Conservation (phyloP, 1,140 invertebrate genomes). For the Bactericera cockerelli region DNA sequence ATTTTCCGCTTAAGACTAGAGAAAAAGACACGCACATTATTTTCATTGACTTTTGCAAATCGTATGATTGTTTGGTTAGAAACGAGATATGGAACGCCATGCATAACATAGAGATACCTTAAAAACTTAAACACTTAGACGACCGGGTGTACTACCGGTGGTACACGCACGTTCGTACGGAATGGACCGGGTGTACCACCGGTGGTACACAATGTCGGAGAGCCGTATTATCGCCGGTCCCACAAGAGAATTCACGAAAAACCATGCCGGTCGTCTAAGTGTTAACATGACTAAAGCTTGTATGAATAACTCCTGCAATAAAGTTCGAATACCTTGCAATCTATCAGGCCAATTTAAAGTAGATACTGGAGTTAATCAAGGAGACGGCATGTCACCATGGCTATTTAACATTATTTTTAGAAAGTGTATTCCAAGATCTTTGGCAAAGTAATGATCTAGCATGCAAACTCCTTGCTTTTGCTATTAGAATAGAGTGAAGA, state of each 20-base stretch:
- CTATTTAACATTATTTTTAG: conserved; percentile 13
- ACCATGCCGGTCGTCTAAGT: no score
- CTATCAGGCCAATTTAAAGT: background rate
- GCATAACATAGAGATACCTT: background rate
- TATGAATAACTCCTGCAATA: conserved; percentile 3
- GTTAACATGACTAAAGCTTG: background rate
- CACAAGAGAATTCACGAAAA: no score
- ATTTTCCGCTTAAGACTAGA: conserved; percentile 9
- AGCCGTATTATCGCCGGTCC: no score
- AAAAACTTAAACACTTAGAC: no score
- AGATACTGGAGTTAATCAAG: conserved; percentile 13
- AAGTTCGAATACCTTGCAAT: background rate
- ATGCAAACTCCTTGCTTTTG: background rate
- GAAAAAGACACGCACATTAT: conserved; percentile 10
- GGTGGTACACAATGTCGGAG: no score
- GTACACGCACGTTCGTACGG: no score
- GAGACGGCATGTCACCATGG: conserved; percentile 11
- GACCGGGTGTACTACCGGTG: no score
- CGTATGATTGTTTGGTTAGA: conserved; percentile 11
- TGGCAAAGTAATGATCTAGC: background rate
- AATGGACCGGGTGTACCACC: no score
- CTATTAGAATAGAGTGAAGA: no score
- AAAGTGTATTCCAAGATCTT: background rate
- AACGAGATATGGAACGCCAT: background rate
- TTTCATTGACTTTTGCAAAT: conserved; percentile 15